Percentiles rank a stretch among this genome's conserved stretches.
Evolutionary conservation across 2,113 vertebrate genomes (phyloP).

Genomic region (Takifugu flavidus): DNA sequence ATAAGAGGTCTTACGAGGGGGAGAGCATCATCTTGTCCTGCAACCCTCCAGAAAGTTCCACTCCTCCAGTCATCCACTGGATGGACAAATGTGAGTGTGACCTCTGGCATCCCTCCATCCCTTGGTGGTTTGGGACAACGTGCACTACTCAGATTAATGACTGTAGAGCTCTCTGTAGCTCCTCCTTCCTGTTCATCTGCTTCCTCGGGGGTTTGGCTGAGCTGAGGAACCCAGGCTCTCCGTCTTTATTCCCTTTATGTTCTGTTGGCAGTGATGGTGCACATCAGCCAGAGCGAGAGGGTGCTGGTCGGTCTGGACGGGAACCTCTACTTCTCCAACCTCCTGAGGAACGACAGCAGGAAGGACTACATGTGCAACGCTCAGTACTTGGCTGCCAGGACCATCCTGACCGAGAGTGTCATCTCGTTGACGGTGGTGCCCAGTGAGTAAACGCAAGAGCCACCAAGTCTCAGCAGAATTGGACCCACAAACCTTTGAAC

Average conservation of each 20-base stretch:
- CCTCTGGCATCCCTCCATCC: no score
- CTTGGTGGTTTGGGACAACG: no score
- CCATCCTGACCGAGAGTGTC: constrained; percentile 79
- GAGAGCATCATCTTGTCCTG: constrained; percentile 78
- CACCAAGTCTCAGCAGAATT: constrained; percentile 40
- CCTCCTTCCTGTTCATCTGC: no score
- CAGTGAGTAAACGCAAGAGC: constrained; percentile 67
- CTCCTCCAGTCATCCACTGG: constrained; percentile 74
- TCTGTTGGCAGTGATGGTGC: constrained; percentile 64
- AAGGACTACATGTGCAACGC: constrained; percentile 85
- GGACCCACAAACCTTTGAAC: constrained; percentile 45
- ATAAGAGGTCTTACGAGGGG: constrained; percentile 64
- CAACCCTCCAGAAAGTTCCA: constrained; percentile 77
- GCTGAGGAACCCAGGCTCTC: no score
- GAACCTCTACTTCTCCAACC: constrained; percentile 85
- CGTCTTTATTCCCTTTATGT: background rate
- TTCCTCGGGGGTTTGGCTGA: no score
- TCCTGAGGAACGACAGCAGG: constrained; percentile 71
- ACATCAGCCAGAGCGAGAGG: constrained; percentile 78
- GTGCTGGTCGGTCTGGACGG: constrained; percentile 82
- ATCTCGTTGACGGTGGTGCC: constrained; percentile 75
- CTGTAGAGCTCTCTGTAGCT: no score
- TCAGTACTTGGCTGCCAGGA: constrained; percentile 77
- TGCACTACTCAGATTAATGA: no score
- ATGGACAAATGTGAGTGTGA: constrained; percentile 71